These are phyloP conservation scores for Caenorhabditis sp. DNA, from an alignment of 2,888 invertebrate species.

Conservation along the genomic window DNA sequence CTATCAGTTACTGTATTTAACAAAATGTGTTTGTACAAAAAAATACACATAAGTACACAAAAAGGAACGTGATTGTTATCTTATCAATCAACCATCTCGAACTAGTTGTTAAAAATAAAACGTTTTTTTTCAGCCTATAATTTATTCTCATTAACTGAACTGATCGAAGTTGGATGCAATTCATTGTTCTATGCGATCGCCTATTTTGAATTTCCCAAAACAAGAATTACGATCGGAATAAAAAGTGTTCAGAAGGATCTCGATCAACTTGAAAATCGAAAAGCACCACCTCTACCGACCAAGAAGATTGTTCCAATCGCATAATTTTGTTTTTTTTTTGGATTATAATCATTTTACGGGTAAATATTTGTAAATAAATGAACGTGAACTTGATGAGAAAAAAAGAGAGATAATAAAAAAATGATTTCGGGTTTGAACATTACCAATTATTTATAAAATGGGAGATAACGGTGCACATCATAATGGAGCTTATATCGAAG, in stretches of 20 bases:
- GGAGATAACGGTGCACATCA: not conserved
- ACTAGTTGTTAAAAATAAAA: not conserved
- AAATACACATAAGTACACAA: not conserved
- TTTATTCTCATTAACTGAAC: conserved; percentile 65
- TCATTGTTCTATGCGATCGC: conserved; percentile 62
- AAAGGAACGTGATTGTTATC: not conserved
- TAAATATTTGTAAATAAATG: not conserved
- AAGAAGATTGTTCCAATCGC: conserved; percentile 4
- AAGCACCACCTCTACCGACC: conserved; percentile 30
- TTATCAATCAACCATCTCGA: not conserved
- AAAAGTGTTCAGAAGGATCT: conserved; percentile 35
- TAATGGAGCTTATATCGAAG: not conserved
- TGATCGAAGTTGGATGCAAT: conserved; percentile 65
- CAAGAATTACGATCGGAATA: conserved; percentile 48
- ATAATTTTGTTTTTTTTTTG: not conserved
- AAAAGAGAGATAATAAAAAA: not conserved
- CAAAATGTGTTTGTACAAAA: too few species aligned
- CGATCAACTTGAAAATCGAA: conserved; percentile 14
- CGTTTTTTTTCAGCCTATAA: conserved; percentile 58
- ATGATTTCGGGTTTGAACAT: not conserved
- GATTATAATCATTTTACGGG: not conserved
- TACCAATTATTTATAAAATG: not conserved
- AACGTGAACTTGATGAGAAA: not conserved
- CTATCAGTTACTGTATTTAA: too few species aligned
- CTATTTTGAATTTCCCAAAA: conserved; percentile 60